A percentile compares a stretch with the other conserved stretches of the same genome.
Evolutionary conservation across 2,113 vertebrate species (phyloP).

Genomic region (Dunckerocampus dactyliophorus): DNA sequence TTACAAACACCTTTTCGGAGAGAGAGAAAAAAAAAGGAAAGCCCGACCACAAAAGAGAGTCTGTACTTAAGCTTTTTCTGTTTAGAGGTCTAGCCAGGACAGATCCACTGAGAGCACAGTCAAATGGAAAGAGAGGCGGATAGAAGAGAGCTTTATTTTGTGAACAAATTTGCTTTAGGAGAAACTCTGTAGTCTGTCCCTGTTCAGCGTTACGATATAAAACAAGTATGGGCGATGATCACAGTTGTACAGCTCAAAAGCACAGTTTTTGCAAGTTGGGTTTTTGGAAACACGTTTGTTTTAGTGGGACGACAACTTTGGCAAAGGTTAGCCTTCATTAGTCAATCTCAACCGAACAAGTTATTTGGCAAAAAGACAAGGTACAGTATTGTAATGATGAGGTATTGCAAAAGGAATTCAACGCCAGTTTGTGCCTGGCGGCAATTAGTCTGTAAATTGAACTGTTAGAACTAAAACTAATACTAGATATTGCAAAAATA

Average conservation of each 20-base stretch:
- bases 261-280: conserved; percentile 11
- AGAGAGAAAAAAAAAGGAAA: conserved; percentile 23
- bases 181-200: conserved; percentile 55
- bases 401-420: neutral
- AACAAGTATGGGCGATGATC: conserved; percentile 56
- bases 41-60: conserved; percentile 64
- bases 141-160: conserved; percentile 51
- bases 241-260: conserved; percentile 43
- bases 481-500: too few relatives aligned
- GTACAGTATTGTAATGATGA: neutral
- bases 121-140: conserved; percentile 39
- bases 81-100: conserved; percentile 63
- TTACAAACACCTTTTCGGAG: conserved; percentile 64
- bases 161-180: conserved; percentile 41
- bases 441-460: neutral
- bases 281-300: conserved; percentile 42
- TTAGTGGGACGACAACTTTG: conserved; percentile 23
- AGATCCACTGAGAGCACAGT: conserved; percentile 54
- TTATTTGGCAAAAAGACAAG: conserved; percentile 16
- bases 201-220: conserved; percentile 63
- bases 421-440: neutral
- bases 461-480: neutral
- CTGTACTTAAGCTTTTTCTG: conserved; percentile 62
- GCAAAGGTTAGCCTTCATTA: neutral
- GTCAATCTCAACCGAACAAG: conserved; percentile 1